Percentiles rank a stretch among this genome's conserved stretches.
Evolutionary conservation across 2,888 invertebrate species (phyloP).

Genomic region (Morpho achilles): DNA sequence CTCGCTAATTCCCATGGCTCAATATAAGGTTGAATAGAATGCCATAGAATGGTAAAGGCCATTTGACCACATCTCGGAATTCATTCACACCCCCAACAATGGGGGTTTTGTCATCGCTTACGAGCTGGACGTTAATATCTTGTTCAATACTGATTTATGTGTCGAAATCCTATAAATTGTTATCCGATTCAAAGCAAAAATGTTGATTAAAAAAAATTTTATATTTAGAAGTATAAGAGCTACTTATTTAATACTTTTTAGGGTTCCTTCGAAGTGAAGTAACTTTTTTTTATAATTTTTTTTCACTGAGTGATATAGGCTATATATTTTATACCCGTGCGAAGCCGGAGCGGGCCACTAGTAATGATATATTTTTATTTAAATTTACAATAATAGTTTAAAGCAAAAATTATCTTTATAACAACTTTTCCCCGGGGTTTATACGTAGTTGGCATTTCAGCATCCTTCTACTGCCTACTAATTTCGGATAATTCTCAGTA

Average conservation of each 20-base stretch:
- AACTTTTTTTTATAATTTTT: too few species aligned
- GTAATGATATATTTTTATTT: too few species aligned
- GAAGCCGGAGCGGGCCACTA: too few species aligned
- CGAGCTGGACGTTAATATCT: conserved; percentile 53
- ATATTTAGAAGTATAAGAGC: not conserved
- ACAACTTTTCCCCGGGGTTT: too few species aligned
- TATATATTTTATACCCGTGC: too few species aligned
- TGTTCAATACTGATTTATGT: conserved; percentile 71
- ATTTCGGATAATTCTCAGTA: too few species aligned
- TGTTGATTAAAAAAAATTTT: conserved; percentile 9
- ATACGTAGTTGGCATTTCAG: too few species aligned
- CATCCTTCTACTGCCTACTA: too few species aligned
- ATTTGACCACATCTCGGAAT: conserved; percentile 48
- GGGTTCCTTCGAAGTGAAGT: not conserved
- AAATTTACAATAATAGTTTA: too few species aligned
- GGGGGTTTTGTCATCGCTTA: conserved; percentile 57
- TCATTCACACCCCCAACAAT: conserved; percentile 54
- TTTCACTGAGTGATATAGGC: too few species aligned
- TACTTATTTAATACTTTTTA: not conserved
- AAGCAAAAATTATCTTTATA: too few species aligned
- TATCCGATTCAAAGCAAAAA: conserved; percentile 10
- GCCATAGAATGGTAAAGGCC: conserved; percentile 45
- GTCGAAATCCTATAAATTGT: conserved; percentile 35
- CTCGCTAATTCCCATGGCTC: conserved; percentile 40
- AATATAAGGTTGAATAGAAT: conserved; percentile 38